These are phyloP conservation scores for Barypeithes pellucidus DNA, from an alignment of 2,888 invertebrate species.

Conservation along the genomic window DNA sequence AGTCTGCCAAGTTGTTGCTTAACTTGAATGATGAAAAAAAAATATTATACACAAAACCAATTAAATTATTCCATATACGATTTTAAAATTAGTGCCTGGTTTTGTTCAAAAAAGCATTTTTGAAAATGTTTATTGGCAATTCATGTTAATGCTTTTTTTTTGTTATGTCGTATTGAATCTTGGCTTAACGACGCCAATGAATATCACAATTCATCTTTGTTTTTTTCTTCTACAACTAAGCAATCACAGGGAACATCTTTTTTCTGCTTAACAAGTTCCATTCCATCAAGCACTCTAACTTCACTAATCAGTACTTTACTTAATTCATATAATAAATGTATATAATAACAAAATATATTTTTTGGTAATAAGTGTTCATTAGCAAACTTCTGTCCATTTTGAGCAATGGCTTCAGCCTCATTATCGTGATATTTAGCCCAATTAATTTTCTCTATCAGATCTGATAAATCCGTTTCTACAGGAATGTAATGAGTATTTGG, in stretches of 20 bases:
- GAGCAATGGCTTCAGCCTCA: conserved; percentile 78
- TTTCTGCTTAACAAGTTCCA: conserved; percentile 77
- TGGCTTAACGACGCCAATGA: neutral
- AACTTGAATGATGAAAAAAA: too few species aligned
- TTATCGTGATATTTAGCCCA: conserved; percentile 86
- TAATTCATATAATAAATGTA: conserved; percentile 84
- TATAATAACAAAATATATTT: conserved; percentile 92
- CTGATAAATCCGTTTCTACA: conserved; percentile 83
- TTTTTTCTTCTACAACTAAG: conserved; percentile 39
- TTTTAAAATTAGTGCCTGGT: too few species aligned
- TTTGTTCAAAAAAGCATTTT: too few species aligned
- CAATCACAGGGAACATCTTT: conserved; percentile 68
- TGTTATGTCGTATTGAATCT: too few species aligned
- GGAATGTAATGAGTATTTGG: conserved; percentile 90
- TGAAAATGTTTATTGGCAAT: neutral
- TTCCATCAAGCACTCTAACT: conserved; percentile 74
- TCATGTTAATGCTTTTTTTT: neutral
- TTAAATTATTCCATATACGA: too few species aligned
- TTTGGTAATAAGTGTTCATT: conserved; percentile 86
- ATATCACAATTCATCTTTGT: conserved; percentile 71
- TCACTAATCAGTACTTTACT: conserved; percentile 77
- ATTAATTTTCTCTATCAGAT: conserved; percentile 83
- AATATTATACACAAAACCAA: too few species aligned
- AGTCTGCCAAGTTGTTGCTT: too few species aligned
- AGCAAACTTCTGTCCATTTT: conserved; percentile 80